Evolutionary conservation across 2,888 invertebrate genomes (phyloP).

Genomic region (Noctua janthina): DNA sequence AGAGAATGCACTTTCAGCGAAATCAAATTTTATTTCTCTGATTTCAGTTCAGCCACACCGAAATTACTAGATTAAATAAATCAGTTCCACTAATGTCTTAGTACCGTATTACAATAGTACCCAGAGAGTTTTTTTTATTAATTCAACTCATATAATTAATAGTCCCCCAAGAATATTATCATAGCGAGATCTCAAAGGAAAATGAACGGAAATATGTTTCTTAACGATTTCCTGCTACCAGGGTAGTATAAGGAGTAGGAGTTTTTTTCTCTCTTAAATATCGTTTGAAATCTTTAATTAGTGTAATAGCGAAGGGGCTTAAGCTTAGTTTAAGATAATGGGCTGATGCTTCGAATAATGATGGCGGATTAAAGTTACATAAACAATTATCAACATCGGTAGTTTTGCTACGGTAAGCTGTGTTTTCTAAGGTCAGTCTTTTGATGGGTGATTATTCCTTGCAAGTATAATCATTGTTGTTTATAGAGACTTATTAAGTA

Average conservation of each 20-base stretch:
- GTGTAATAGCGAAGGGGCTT: constrained; percentile 31
- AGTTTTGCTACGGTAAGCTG: not conserved
- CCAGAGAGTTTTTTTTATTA: constrained; percentile 34
- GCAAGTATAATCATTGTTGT: not conserved
- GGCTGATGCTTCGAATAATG: constrained; percentile 3
- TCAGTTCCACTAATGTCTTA: not conserved
- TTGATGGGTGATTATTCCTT: not conserved
- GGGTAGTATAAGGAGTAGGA: constrained; percentile 48
- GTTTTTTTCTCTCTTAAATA: constrained; percentile 50
- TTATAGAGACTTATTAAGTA: not conserved
- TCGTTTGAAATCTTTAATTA: constrained; percentile 56
- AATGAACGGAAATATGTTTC: constrained; percentile 66
- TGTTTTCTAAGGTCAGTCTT: not conserved
- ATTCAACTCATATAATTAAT: constrained; percentile 53
- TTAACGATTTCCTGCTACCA: constrained; percentile 64
- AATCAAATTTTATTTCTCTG: not conserved
- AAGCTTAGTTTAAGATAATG: not conserved
- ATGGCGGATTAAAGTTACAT: not conserved
- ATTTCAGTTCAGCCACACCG: not conserved
- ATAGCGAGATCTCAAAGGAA: constrained; percentile 54
- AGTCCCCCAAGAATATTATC: constrained; percentile 29
- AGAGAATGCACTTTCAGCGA: not conserved
- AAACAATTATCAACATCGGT: not conserved
- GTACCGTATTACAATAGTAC: constrained; percentile 25
- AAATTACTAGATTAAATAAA: constrained; percentile 1